Base-by-base conservation (phyloP, 2,797 vertebrate genomes). In the Smutsia temminckii region DNA sequence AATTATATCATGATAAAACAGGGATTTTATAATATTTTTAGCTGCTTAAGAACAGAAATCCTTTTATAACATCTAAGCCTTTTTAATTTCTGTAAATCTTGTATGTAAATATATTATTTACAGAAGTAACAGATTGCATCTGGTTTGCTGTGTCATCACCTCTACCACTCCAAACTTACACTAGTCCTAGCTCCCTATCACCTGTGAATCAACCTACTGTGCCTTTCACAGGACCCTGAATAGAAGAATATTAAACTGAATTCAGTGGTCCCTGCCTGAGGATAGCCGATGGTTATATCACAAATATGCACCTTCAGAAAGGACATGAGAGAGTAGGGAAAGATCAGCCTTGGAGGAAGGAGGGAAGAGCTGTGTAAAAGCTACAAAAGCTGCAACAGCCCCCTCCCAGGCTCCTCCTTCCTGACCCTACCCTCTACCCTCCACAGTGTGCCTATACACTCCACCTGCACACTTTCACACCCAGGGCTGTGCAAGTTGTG, bases 71-170 rank as follows among this genome's bases (percentile, higher is more conserved):
- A 78, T 77, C 7, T 78, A 92, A 51, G 29, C 40, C 49, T 72
- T 51, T 53, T 77, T 96, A 59, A 93, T 85, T 88, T 95, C 80
- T 63, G 32, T 79, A 84, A 77, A 71, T 71, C 86, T 37, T 63
- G 79, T 88, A 77, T 23, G 53, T 37, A 42, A 93, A 40, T 42
- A 51, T 29, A 21, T 79, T 72, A 72, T 59, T 95, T 61, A 93
- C 68, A 13, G 69, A 89, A 88, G 49, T 55, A 32, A 14, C 57
- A 32, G n/a, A 25, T 37, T 64, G 71, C 32, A 59, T 51, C 29
- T 18, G 29, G n/a, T 85, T 89, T 93, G 75, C 34, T 59, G 29
- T 8, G 59, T 49, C n/a, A 29, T 42, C 8, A n/a, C 8, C 79
- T 83, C 40, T 21, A 69, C 53, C 42, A 74, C 49, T 75, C 17